Evolutionary conservation across 92 coral and sea anemone species (phyloP).

Genomic region (Parazoanthus darwini): DNA sequence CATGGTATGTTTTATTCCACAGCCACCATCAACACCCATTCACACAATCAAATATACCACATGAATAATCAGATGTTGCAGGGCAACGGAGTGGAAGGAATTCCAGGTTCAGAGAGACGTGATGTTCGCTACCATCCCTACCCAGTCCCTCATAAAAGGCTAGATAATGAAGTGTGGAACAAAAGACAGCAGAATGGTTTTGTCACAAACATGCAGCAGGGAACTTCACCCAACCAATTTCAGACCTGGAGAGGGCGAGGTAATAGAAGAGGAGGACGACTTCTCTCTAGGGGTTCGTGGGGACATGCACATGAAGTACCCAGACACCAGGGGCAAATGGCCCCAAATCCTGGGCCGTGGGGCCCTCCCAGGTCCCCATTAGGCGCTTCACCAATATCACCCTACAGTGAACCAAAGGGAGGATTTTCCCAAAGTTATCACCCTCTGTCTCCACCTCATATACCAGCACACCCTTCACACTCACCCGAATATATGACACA

Average conservation of each 20-base stretch:
- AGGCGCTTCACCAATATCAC: not conserved
- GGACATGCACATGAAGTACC: constrained; percentile 6
- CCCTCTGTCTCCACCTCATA: not conserved
- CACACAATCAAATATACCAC: not conserved
- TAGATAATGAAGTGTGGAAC: constrained; percentile 1
- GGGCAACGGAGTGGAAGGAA: not conserved
- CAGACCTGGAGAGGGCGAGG: constrained; percentile 18
- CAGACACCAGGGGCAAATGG: constrained; percentile 30
- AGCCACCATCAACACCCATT: constrained; percentile 2
- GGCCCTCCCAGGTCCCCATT: constrained; percentile 17
- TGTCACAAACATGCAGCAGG: not conserved
- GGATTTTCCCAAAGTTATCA: constrained; percentile 13
- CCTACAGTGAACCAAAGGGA: not conserved
- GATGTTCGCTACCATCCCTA: constrained; percentile 19
- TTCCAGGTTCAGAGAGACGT: not conserved
- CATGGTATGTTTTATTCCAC: not conserved
- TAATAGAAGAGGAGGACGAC: constrained; percentile 11
- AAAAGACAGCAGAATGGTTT: constrained; percentile 24
- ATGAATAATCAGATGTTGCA: constrained; percentile 1
- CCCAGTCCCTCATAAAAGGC: not conserved
- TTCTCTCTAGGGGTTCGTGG: constrained; percentile 24
- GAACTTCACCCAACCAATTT: not conserved
- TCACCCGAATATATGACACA: constrained; percentile 15
- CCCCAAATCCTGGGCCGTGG: constrained; percentile 14
- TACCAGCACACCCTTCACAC: not conserved